A percentile compares a stretch with the other conserved stretches of the same genome.
Evolutionary conservation across 2,797 vertebrate species (phyloP).

Genomic region (Pipistrellus kuhlii): DNA sequence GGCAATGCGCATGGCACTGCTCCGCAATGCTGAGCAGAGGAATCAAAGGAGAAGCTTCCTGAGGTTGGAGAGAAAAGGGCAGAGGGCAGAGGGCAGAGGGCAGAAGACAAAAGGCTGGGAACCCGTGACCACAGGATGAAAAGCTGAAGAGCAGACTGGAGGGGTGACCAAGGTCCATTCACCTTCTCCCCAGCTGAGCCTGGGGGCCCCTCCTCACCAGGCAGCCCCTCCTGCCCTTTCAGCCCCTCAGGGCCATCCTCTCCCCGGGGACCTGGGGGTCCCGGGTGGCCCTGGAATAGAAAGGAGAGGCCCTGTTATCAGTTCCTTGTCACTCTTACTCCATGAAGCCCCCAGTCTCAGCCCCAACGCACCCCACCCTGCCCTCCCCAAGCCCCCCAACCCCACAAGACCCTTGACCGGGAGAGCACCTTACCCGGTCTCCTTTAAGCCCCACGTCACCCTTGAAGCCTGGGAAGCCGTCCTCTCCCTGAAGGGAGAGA

Average conservation of each 20-base stretch:
- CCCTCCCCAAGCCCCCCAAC: background rate
- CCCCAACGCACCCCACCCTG: background rate
- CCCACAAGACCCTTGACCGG: background rate
- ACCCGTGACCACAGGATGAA: background rate
- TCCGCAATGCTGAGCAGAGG: background rate
- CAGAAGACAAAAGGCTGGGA: background rate
- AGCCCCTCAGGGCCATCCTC: slow-evolving; percentile 94
- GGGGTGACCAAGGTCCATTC: background rate
- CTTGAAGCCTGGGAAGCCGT: slow-evolving; percentile 95
- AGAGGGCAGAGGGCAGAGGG: background rate
- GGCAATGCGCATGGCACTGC: background rate
- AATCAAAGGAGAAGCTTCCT: background rate
- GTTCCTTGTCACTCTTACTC: no score
- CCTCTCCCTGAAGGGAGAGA: slow-evolving; percentile 91
- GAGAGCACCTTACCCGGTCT: slow-evolving; percentile 89
- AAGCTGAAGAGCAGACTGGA: background rate
- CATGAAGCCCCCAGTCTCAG: no score
- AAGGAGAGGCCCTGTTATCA: background rate
- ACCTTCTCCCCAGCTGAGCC: slow-evolving; percentile 92
- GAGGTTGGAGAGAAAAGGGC: background rate
- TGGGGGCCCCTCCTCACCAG: slow-evolving; percentile 88
- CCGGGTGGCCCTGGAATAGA: slow-evolving; percentile 89
- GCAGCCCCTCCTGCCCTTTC: slow-evolving; percentile 91
- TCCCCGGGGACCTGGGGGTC: slow-evolving; percentile 88
- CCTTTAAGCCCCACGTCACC: slow-evolving; percentile 93